Base-by-base conservation (phyloP, 2,888 invertebrate species). In the Mystacides longicornis region DNA sequence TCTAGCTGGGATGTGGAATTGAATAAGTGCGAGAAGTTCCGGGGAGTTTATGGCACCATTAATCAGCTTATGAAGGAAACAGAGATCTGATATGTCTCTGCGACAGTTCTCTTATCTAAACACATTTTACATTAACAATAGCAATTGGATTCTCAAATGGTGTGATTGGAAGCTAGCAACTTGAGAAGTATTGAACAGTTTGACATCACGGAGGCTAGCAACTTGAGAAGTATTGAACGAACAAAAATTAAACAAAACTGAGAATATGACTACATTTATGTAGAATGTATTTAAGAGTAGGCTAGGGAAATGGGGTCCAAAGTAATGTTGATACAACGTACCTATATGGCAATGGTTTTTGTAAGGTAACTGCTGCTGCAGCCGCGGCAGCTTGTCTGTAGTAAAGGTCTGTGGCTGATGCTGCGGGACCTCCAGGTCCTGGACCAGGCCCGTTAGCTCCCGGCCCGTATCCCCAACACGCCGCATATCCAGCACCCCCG, bases 321-420 rank as follows among this genome's bases (percentile, higher is more conserved):
- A n/a, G n/a, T n/a, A n/a, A n/a, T n/a, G n/a, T n/a, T n/a, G n/a
- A n/a, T n/a, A n/a, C n/a, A n/a, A 14, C 19, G 68, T 53, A 77
- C 70, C 86, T 78, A 73, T 90, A 91, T 62, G 93, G 90, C 68
- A 93, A 77, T 2, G 93, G 93, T 71, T 93, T 93, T 71, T 93
- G 93, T 64, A 93, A 76, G 56, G 87, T 87, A 69, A 81, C 67
- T 71, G 78, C 71, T 74, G 89, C 89, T 0, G 83, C 83, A 3
- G 87, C 82, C 1, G 84, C 88, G 1, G 87, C 87, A 1, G 89
- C 87, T 66, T 90, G 90, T 19, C 89, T 78, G 72, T 91, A 92
- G 70, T 90, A 90, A 47, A 90, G 75, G 66, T 90, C 91, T 11
- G 86, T 85, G 3, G 86, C 82, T 57, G 84, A 82, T 0, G 85